Evolutionary conservation across 2,113 vertebrate genomes (phyloP).

Genomic region (Arothron firmamentum): DNA sequence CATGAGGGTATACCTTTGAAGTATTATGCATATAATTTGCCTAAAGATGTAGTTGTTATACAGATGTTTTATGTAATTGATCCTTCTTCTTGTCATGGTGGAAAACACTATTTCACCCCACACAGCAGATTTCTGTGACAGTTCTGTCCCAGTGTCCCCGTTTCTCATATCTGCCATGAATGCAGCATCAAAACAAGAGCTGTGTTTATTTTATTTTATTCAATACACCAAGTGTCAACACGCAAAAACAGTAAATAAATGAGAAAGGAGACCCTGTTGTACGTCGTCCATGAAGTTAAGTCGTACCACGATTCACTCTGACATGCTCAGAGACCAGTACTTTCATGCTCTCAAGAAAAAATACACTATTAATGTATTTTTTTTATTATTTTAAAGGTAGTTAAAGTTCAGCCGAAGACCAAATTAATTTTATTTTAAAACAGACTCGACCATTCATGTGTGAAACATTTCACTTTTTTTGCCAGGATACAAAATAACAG

Average conservation of each 20-base stretch:
- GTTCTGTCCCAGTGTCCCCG: too few species aligned
- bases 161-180: too few species aligned
- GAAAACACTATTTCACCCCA: too few species aligned
- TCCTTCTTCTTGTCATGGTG: not conserved
- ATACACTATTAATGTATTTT: too few species aligned
- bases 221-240: constrained; percentile 23
- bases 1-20: constrained; percentile 43
- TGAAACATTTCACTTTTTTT: constrained; percentile 40
- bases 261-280: constrained; percentile 21
- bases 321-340: not conserved
- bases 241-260: constrained; percentile 10
- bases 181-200: too few species aligned
- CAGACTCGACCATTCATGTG: not conserved
- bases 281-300: not conserved
- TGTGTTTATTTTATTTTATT: constrained; percentile 42
- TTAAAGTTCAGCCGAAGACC: not conserved
- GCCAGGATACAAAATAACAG: constrained; percentile 35
- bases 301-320: constrained; percentile 8
- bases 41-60: not conserved
- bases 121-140: too few species aligned
- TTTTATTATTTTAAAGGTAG: too few species aligned
- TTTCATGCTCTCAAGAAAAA: not conserved
- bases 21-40: constrained; percentile 31
- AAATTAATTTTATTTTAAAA: not conserved
- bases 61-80: not conserved